A percentile compares a stretch with the other conserved stretches of the same genome.
phyloP scores from a whole-genome alignment of 2,113 vertebrate species.

The Lethenteron reissneri region DNA sequence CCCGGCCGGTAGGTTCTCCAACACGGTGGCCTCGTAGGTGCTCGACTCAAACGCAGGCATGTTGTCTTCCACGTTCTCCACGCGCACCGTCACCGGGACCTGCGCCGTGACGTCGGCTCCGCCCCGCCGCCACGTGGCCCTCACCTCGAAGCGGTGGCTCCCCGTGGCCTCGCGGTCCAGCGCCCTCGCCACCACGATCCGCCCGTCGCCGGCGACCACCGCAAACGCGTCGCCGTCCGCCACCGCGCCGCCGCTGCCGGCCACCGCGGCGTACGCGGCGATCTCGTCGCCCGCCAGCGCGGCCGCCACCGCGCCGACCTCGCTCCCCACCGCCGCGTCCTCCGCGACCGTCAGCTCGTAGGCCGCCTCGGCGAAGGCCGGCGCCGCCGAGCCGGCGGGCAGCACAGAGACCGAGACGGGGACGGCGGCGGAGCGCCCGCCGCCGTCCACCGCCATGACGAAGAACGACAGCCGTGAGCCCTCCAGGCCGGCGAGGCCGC shows the following conservation, averaged over 20 bases:
- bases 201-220: constrained; percentile 48
- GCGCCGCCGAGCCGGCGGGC: constrained; percentile 38
- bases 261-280: constrained; percentile 52
- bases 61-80: constrained; percentile 80
- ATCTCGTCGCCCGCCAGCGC: constrained; percentile 37
- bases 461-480: constrained; percentile 61
- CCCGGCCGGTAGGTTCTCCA: constrained; percentile 62
- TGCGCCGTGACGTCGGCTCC: constrained; percentile 36
- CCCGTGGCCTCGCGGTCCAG: constrained; percentile 75
- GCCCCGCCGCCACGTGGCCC: constrained; percentile 30
- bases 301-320: constrained; percentile 53
- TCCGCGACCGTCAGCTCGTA: constrained; percentile 61
- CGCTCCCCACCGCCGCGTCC: constrained; percentile 61
- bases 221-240: constrained; percentile 63
- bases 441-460: constrained; percentile 59
- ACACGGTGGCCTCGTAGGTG: constrained; percentile 55
- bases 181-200: constrained; percentile 62
- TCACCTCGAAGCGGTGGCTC: constrained; percentile 70
- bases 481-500: constrained; percentile 63
- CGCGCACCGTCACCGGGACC: constrained; percentile 62
- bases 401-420: constrained; percentile 61
- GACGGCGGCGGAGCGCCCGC: constrained; percentile 48
- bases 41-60: constrained; percentile 56
- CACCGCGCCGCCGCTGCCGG: no score
- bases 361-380: constrained; percentile 58